Evolutionary conservation across 1,140 invertebrate genomes (phyloP).

Genomic region (Drosophila leontia): DNA sequence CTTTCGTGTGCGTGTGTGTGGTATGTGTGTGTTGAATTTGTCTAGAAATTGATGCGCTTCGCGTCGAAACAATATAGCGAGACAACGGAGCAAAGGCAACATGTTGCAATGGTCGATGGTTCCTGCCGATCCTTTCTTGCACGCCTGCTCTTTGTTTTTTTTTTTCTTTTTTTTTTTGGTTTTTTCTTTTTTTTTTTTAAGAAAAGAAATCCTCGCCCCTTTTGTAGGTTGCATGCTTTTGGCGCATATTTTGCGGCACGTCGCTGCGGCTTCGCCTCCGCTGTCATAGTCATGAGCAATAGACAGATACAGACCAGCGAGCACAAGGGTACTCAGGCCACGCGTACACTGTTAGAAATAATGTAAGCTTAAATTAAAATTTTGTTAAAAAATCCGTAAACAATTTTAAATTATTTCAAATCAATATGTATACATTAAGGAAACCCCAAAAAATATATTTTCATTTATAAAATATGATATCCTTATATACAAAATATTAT

Average conservation of each 20-base stretch:
- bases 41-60: slow-evolving; percentile 75
- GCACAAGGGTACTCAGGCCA: slow-evolving; percentile 28
- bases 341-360: background rate
- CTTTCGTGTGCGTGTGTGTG: background rate
- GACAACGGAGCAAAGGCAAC: slow-evolving; percentile 60
- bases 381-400: rapidly evolving
- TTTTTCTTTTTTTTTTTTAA: background rate
- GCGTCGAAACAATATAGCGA: slow-evolving; percentile 68
- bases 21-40: slow-evolving; percentile 68
- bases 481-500: background rate
- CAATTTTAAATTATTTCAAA: background rate
- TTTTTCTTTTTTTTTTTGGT: background rate
- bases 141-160: background rate
- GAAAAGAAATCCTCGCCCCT: slow-evolving; percentile 9
- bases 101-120: slow-evolving; percentile 62
- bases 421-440: too few relatives aligned
- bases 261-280: slow-evolving; percentile 58
- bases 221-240: slow-evolving; percentile 63
- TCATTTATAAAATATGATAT: background rate
- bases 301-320: slow-evolving; percentile 43
- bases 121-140: slow-evolving; percentile 9
- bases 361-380: background rate
- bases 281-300: slow-evolving; percentile 65
- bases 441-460: background rate
- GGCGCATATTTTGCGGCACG: slow-evolving; percentile 69